These are phyloP conservation scores for Marmota monax DNA, from an alignment of 2,113 vertebrate genomes.

Conservation along the genomic window DNA sequence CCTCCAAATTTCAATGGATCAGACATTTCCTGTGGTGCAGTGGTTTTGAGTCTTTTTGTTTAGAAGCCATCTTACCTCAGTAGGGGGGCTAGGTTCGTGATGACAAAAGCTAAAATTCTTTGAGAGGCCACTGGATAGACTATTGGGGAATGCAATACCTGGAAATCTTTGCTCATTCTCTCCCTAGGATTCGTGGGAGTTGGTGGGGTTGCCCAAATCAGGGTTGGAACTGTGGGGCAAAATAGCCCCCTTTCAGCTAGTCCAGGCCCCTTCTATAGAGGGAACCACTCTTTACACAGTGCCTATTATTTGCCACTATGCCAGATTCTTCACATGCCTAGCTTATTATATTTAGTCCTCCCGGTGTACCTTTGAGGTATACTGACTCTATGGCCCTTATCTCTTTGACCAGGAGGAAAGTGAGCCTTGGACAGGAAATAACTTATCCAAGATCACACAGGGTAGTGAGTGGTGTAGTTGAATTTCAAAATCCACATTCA, in stretches of 20 bases:
- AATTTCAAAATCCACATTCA: neutral
- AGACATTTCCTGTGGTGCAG: neutral
- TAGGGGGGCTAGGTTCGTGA: neutral
- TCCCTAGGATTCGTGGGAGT: neutral
- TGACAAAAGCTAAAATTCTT: neutral
- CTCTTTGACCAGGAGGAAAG: constrained; percentile 26
- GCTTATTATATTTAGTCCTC: neutral
- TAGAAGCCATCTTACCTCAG: neutral
- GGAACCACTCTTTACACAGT: neutral
- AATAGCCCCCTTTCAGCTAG: neutral
- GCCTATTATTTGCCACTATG: neutral
- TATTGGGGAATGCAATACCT: neutral
- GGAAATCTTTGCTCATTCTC: neutral
- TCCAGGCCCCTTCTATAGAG: neutral
- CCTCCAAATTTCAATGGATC: neutral
- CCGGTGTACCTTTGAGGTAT: neutral
- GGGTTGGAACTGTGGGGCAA: neutral
- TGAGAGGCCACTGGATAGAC: neutral
- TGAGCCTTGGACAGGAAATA: neutral
- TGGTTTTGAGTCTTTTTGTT: neutral
- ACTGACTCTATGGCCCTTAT: neutral
- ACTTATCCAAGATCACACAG: neutral
- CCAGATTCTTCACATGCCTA: neutral
- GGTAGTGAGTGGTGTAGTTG: neutral
- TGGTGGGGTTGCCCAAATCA: neutral